phyloP scores from a whole-genome alignment of 2,113 vertebrate genomes.

The Scomber scombrus region DNA sequence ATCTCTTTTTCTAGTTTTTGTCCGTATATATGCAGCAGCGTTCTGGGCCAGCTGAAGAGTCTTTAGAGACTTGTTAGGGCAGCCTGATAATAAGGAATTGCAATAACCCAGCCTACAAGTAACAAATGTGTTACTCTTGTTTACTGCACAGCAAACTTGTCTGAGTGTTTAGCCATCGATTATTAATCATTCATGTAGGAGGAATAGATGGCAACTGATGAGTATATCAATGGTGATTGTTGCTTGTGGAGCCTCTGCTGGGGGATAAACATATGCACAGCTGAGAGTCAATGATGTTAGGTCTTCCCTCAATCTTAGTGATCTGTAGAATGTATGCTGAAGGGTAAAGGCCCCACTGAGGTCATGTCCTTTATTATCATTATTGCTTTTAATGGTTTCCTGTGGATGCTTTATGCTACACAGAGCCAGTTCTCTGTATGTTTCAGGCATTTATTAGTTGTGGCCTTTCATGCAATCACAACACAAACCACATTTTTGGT shows the following conservation, averaged over 20 bases:
- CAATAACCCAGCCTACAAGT: no score
- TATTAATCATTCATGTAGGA: conserved; percentile 13
- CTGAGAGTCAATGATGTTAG: background rate
- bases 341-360: background rate
- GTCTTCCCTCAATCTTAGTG: background rate
- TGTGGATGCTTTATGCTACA: no score
- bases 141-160: conserved; percentile 10
- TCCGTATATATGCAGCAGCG: no score
- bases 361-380: background rate
- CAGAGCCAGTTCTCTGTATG: no score
- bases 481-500: no score
- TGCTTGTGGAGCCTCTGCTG: conserved; percentile 1
- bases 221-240: conserved; percentile 23
- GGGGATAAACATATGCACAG: conserved; percentile 6
- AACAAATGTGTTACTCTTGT: background rate
- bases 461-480: no score
- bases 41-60: no score
- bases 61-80: no score
- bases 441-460: no score
- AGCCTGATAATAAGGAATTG: no score
- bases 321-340: background rate
- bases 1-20: no score
- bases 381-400: no score
- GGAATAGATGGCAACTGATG: conserved; percentile 24
- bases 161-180: background rate